Percentiles rank a stretch among this genome's conserved stretches.
These are phyloP conservation scores for Sebastes aleutianus DNA, from an alignment of 2,797 vertebrate species.

Conservation along the genomic window DNA sequence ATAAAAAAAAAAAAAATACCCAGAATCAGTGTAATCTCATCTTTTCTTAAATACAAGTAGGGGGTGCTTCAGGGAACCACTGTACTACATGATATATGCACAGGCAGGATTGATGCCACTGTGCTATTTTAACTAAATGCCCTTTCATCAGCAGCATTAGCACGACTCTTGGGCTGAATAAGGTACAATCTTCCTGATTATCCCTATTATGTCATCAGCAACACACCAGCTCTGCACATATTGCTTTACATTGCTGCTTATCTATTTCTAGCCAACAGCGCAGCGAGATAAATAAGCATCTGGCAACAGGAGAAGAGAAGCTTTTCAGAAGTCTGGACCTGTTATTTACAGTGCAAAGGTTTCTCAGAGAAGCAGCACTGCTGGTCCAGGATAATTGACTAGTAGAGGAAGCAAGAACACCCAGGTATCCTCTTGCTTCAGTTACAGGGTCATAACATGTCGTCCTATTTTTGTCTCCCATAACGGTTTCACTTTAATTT, in stretches of 20 bases:
- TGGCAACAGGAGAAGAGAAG: not conserved
- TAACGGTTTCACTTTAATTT: not conserved
- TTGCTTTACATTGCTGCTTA: slow-evolving; percentile 29
- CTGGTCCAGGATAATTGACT: slow-evolving; percentile 25
- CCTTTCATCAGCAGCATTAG: slow-evolving; percentile 33
- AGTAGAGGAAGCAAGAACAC: not conserved
- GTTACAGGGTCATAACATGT: not conserved
- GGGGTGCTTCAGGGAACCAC: no score
- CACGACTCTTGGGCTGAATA: slow-evolving; percentile 17
- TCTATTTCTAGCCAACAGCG: slow-evolving; percentile 51
- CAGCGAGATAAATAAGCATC: slow-evolving; percentile 37
- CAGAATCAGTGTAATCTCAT: no score
- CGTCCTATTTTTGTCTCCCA: not conserved
- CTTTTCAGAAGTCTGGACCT: slow-evolving; percentile 23
- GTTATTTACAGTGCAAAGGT: slow-evolving; percentile 37
- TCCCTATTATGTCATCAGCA: slow-evolving; percentile 57
- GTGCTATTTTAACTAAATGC: slow-evolving; percentile 40
- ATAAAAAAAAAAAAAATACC: no score
- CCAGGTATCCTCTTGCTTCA: not conserved
- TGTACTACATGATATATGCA: not conserved
- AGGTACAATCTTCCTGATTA: slow-evolving; percentile 38
- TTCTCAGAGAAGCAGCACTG: slow-evolving; percentile 11
- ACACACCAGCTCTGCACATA: slow-evolving; percentile 22
- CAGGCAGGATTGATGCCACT: not conserved
- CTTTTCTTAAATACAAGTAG: no score